Conservation (phyloP, 2,797 vertebrate species). For the Alectoris magna region DNA sequence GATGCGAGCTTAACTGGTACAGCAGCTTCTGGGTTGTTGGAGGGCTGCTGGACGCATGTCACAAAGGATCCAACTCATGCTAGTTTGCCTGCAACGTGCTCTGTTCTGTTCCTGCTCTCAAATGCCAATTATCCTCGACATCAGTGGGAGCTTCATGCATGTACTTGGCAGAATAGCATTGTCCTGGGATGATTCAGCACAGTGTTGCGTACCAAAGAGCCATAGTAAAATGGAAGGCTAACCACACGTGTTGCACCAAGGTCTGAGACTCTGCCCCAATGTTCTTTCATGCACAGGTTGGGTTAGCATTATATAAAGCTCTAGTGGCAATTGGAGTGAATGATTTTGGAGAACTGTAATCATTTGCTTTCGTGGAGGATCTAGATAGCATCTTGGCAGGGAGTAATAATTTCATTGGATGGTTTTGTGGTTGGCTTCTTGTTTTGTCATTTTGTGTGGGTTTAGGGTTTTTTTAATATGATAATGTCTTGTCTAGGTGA, state of each 20-base stretch:
- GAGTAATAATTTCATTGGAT: not conserved
- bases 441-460: not conserved
- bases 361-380: not conserved
- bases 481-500: not conserved
- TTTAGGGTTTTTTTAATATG: not conserved
- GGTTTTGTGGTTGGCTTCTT: not conserved
- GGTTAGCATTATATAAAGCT: not conserved
- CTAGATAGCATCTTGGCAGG: not conserved
- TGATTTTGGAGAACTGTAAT: not conserved
- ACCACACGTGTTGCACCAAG: not conserved
- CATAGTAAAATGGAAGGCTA: not conserved
- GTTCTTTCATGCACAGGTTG: fast-evolving
- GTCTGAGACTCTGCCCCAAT: not conserved
- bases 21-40: slow-evolving; percentile 14
- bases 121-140: slow-evolving; percentile 31
- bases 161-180: slow-evolving; percentile 42
- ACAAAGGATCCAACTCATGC: not conserved
- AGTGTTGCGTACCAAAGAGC: not conserved
- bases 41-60: slow-evolving; percentile 52
- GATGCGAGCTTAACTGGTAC: not conserved
- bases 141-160: slow-evolving; percentile 44
- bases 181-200: not conserved
- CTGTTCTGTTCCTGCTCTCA: not conserved
- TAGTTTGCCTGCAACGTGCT: not conserved
- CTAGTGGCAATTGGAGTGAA: not conserved